These are phyloP conservation scores for Lanius ludovicianus DNA, from an alignment of 2,113 vertebrate genomes.

Conservation along the genomic window DNA sequence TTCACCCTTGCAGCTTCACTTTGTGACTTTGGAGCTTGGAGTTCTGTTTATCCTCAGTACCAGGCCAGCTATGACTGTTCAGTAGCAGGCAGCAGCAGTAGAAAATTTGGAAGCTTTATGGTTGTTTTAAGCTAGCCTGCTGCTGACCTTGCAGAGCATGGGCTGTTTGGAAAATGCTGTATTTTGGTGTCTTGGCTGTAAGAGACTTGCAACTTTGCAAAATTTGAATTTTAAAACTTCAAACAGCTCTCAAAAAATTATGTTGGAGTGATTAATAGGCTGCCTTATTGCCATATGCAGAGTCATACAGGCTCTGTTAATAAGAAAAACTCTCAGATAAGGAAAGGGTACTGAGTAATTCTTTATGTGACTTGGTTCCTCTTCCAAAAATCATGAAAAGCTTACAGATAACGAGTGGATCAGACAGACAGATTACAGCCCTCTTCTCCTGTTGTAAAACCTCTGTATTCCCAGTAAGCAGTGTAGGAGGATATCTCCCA, in stretches of 20 bases:
- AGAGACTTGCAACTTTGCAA: not conserved
- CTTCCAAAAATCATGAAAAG: conserved; percentile 28
- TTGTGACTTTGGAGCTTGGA: not conserved
- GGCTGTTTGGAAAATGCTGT: not conserved
- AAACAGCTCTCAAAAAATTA: not conserved
- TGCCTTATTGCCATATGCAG: not conserved
- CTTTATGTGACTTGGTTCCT: not conserved
- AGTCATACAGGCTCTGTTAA: not conserved
- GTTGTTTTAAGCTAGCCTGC: not conserved
- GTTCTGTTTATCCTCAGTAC: not conserved
- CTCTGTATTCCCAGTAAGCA: not conserved
- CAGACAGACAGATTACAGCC: conserved; percentile 17
- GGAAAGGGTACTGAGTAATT: not conserved
- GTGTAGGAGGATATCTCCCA: conserved; percentile 38
- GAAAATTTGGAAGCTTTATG: not conserved
- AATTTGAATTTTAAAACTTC: not conserved
- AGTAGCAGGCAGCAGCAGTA: not conserved
- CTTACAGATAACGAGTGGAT: conserved; percentile 8
- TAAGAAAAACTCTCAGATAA: not conserved
- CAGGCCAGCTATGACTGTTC: not conserved
- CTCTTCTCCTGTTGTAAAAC: conserved; percentile 8
- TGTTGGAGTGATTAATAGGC: not conserved
- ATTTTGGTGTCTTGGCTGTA: not conserved
- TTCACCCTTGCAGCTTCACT: not conserved
- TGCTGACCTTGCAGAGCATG: not conserved